Evolutionary conservation across 1,140 invertebrate species (phyloP), one percentile per base, ranked within the genome.

Genomic region (Lethocerus indicus): DNA sequence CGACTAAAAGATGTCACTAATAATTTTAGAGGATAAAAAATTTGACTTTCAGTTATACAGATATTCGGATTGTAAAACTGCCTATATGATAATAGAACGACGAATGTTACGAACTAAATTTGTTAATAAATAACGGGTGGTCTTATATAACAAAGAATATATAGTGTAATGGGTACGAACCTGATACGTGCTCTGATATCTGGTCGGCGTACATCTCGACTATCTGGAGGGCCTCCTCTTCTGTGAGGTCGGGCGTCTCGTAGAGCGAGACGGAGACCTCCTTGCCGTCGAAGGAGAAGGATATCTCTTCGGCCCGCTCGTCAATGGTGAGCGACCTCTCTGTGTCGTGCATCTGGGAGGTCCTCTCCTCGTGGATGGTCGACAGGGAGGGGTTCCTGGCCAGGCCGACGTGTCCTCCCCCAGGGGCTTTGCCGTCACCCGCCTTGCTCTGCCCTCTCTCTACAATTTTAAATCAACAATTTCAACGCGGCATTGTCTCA

Each of bases 171-270:
- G 28, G 1, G 27, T 23, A 54, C 56, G 59, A 63, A 78, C 75
- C 75, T 52, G 85, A 83, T 3, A 90, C 75, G 62, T 88, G 82
- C 67, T 90, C 87, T 0, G 86, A 89, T 41, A 89, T 69, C 63
- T 92, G 84, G 62, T 92, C 85, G 0, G 87, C 87, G 64, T 90
- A 92, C 83, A 90, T 89, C 70, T 92, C 87, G 0, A 90, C 80
- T 58, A 92, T 87, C 64, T 90, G 81, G 13, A 89, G 66, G 0
- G 87, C 87, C 68, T 92, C 86, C 63, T 89, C 84, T 67, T 90
- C 85, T 0, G 87, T 90, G 14, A 91, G 68, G 67, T 92, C 87
- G 1, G 87, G 87, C 1, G 87, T 91, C 70, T 91, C 87, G 60
- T 90, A 91, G 1, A 91, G 64, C 6, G 85, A 89, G 1, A 91